Evolutionary conservation across 2,888 invertebrate genomes (phyloP), one percentile per base, ranked within the genome.

Genomic region (Phaonia tiefii): DNA sequence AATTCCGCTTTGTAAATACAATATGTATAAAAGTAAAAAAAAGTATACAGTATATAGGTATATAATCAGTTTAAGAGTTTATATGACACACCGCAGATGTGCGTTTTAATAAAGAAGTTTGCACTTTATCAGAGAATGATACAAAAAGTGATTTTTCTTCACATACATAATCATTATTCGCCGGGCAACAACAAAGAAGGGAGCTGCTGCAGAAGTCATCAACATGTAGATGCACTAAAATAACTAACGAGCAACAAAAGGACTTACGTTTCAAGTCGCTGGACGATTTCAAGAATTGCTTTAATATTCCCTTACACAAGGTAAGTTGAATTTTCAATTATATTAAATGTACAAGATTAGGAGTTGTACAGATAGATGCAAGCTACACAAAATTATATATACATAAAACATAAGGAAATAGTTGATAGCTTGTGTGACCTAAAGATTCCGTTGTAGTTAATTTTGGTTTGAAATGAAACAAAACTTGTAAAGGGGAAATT

Each of bases 1-100:
- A 75, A 81, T 81, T 77, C 77, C 72, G 67, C 63, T 37, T 20
- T 81, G 81, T 81, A 81, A 75, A 81, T 63, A 63, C 42, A 63
- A 63, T 63, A 63, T 42, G 13, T 20, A 42, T 13, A 63, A 10
- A 63, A 11, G 42, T 17, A 60, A n/a, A 58, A 31, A 58, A 13
- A n/a, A 56, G 11, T 15, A 37, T 31, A 26, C 58, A 31, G 1
- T 56, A 58, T 58, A 31, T 56, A 60, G 17, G 1, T 15, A 39
- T 37, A 39, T 42, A 20, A 51, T 5, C 31, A n/a, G n/a, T 31
- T 31, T 31, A 3, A 5, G 22, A 22, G 51, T 20, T 54, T 20
- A 49, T 7, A 22, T 54, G 11, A 25, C 11, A 1, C 20, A 13
- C 20, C 10, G 1, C 7, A 54, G 25, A 54, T 49, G 20, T 49